Evolutionary conservation across 2,797 vertebrate species (phyloP).

Genomic region (Clarias fuscus): DNA sequence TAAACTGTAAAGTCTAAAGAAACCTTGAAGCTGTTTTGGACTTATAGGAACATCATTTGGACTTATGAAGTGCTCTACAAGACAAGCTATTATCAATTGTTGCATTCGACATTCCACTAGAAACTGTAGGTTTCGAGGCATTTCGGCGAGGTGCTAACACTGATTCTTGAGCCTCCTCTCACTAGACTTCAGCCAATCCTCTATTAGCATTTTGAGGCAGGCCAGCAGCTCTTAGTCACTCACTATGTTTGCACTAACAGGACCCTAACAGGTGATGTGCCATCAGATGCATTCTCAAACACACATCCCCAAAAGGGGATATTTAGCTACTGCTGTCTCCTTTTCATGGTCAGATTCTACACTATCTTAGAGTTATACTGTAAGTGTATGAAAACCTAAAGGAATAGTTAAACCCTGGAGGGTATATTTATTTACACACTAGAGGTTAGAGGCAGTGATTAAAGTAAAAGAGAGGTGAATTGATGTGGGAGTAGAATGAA

Average conservation of each 20-base stretch:
- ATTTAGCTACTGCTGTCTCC: background rate
- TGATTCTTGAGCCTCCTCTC: background rate
- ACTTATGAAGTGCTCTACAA: background rate
- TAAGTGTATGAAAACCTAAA: background rate
- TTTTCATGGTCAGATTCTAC: background rate
- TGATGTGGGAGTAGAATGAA: background rate
- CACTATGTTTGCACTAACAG: background rate
- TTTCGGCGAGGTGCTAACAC: background rate
- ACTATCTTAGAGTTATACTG: background rate
- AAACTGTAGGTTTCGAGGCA: background rate
- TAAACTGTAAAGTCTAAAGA: too few relatives aligned
- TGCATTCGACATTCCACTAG: background rate
- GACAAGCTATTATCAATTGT: background rate
- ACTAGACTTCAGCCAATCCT: background rate
- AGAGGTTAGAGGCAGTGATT: background rate
- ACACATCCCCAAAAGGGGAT: background rate
- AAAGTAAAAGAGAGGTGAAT: background rate
- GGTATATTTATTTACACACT: background rate
- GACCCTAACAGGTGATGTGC: background rate
- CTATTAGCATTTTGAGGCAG: background rate
- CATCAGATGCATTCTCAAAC: conserved; percentile 2
- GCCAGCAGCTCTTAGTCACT: conserved; percentile 5
- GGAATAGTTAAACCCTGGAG: background rate
- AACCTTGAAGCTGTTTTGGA: background rate
- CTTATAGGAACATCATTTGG: background rate